These are phyloP conservation scores for Andricus grossulariae DNA, from an alignment of 1,140 invertebrate genomes.

Conservation along the genomic window DNA sequence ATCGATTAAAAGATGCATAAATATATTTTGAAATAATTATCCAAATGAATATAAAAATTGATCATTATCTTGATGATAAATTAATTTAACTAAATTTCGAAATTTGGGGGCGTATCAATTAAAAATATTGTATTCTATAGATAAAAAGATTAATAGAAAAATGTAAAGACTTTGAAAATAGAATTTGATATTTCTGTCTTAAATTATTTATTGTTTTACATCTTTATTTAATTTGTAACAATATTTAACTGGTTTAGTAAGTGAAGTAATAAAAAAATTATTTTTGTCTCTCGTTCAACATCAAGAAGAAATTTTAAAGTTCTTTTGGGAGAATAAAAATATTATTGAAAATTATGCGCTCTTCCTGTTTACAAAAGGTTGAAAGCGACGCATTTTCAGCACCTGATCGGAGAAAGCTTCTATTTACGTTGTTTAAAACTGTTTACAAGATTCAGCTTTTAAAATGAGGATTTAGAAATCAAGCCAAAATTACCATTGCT, in stretches of 20 bases:
- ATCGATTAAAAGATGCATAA: too few species aligned
- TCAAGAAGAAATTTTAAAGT: not conserved
- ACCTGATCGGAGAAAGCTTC: not conserved
- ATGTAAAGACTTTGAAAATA: too few species aligned
- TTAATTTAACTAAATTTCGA: not conserved
- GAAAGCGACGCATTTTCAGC: not conserved
- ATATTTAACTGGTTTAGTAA: too few species aligned
- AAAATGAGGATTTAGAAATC: not conserved
- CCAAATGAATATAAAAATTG: too few species aligned
- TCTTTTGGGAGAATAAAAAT: not conserved
- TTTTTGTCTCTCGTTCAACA: not conserved
- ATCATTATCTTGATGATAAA: too few species aligned
- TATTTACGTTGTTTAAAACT: conserved; percentile 1
- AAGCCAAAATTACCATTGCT: not conserved
- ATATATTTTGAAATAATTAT: too few species aligned
- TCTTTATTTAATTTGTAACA: too few species aligned
- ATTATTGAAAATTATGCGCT: not conserved
- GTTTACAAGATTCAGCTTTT: not conserved
- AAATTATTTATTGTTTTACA: too few species aligned
- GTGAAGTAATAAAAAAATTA: not conserved
- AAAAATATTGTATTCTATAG: too few species aligned
- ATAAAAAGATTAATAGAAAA: too few species aligned
- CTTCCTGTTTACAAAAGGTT: conserved; percentile 14
- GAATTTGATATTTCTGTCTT: too few species aligned
- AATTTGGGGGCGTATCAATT: too few species aligned